Conservation (phyloP, 2,888 invertebrate species). For the Meta bourneti region DNA sequence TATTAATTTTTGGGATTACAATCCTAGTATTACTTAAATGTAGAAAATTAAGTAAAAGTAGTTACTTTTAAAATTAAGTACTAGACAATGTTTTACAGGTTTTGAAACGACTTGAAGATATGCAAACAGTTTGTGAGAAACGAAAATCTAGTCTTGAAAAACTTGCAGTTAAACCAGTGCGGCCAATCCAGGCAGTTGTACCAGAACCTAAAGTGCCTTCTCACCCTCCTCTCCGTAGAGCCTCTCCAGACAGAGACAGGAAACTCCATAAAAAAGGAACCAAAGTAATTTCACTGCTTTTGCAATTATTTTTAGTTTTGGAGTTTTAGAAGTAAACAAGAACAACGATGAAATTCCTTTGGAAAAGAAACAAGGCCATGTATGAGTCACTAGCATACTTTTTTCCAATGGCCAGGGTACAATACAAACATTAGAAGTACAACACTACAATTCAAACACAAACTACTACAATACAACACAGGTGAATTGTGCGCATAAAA, state of each 20-base stretch:
- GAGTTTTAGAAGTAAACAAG: neutral
- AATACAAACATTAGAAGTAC: too few relatives aligned
- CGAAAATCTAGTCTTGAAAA: conserved; percentile 82
- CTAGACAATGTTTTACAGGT: conserved; percentile 84
- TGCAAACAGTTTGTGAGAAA: conserved; percentile 94
- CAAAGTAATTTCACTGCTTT: conserved; percentile 48
- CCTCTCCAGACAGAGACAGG: conserved; percentile 79
- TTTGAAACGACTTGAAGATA: conserved; percentile 94
- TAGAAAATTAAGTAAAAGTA: too few relatives aligned
- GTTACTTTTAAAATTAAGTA: too few relatives aligned
- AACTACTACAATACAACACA: too few relatives aligned
- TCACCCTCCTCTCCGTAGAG: conserved; percentile 56
- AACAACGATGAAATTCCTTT: neutral
- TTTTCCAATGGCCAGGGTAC: too few relatives aligned
- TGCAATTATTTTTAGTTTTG: neutral
- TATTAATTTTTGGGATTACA: too few relatives aligned
- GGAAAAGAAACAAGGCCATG: too few relatives aligned
- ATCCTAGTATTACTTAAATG: too few relatives aligned
- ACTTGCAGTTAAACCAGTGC: conserved; percentile 78
- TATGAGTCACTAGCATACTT: too few relatives aligned
- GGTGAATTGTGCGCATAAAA: too few relatives aligned
- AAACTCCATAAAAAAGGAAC: conserved; percentile 77
- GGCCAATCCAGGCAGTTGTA: conserved; percentile 89
- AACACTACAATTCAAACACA: too few relatives aligned
- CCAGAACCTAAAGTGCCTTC: conserved; percentile 84